Conservation (phyloP, 2,888 invertebrate genomes). For the Parnassius orleans region DNA sequence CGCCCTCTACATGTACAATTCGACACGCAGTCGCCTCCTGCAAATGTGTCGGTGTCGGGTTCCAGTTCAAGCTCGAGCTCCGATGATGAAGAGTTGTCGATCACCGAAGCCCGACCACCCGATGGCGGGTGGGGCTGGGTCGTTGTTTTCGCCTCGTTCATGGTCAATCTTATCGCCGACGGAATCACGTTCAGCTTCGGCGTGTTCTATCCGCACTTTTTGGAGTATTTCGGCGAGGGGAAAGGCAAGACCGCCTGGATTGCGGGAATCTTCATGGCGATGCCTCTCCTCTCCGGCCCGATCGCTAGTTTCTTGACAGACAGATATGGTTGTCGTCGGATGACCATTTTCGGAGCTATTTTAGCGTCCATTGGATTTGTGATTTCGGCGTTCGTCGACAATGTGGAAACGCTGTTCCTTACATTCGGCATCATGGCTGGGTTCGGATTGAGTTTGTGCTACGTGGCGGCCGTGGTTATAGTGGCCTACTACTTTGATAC, state of each 20-base stretch:
- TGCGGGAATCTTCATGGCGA: slow-evolving; percentile 94
- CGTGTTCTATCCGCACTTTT: slow-evolving; percentile 91
- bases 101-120: slow-evolving; percentile 86
- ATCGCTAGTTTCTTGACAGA: slow-evolving; percentile 92
- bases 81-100: slow-evolving; percentile 82
- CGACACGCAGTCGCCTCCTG: slow-evolving; percentile 71
- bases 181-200: slow-evolving; percentile 96
- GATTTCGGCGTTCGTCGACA: slow-evolving; percentile 87
- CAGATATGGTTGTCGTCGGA: slow-evolving; percentile 89
- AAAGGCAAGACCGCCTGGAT: slow-evolving; percentile 95
- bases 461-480: slow-evolving; percentile 94
- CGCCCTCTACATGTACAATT: slow-evolving; percentile 81
- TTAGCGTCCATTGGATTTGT: slow-evolving; percentile 89
- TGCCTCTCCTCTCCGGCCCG: slow-evolving; percentile 93
- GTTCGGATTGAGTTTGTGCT: slow-evolving; percentile 91
- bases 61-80: slow-evolving; percentile 74
- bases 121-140: slow-evolving; percentile 98
- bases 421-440: slow-evolving; percentile 93
- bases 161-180: slow-evolving; percentile 94
- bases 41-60: slow-evolving; percentile 57
- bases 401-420: slow-evolving; percentile 88
- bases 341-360: slow-evolving; percentile 89
- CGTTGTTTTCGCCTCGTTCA: slow-evolving; percentile 92
- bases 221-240: slow-evolving; percentile 91
- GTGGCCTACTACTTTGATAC: slow-evolving; percentile 95